Evolutionary conservation across 2,113 vertebrate species (phyloP).

Genomic region (Festucalex cinctus): DNA sequence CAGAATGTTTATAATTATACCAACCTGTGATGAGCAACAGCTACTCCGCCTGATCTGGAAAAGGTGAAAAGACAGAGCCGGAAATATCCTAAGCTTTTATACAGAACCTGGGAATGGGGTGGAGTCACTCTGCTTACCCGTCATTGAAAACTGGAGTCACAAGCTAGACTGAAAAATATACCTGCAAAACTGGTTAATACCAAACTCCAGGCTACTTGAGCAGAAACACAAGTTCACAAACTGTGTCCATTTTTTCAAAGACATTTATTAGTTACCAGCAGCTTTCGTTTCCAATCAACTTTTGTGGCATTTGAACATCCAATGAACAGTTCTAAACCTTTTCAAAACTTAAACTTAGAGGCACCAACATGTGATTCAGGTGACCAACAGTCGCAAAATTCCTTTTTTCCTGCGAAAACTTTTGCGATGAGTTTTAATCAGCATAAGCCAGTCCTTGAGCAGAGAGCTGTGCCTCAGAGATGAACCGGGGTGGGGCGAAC

Average conservation of each 20-base stretch:
- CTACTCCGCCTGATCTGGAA: slow-evolving; percentile 39
- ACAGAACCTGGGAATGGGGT: slow-evolving; percentile 37
- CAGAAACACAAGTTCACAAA: slow-evolving; percentile 51
- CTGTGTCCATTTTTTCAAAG: slow-evolving; percentile 61
- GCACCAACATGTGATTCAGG: slow-evolving; percentile 60
- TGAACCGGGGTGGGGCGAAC: slow-evolving; percentile 51
- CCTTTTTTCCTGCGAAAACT: slow-evolving; percentile 83
- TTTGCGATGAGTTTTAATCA: slow-evolving; percentile 82
- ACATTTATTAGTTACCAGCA: slow-evolving; percentile 78
- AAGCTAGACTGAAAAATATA: not conserved
- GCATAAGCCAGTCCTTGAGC: slow-evolving; percentile 83
- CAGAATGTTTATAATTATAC: slow-evolving; percentile 9
- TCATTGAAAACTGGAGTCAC: not conserved
- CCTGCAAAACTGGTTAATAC: slow-evolving; percentile 53
- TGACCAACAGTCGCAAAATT: slow-evolving; percentile 62
- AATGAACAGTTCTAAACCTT: slow-evolving; percentile 70
- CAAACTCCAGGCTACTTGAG: slow-evolving; percentile 30
- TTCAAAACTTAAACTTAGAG: slow-evolving; percentile 67
- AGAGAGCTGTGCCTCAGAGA: slow-evolving; percentile 70
- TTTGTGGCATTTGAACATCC: slow-evolving; percentile 66
- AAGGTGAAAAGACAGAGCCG: slow-evolving; percentile 65
- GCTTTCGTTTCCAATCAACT: slow-evolving; percentile 70
- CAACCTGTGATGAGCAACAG: slow-evolving; percentile 48
- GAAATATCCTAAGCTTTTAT: slow-evolving; percentile 61
- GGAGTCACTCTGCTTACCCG: not conserved